Percentiles rank a stretch among this genome's conserved stretches.
Conservation (phyloP, 2,888 invertebrate species). For the Lasius fuliginosus region DNA sequence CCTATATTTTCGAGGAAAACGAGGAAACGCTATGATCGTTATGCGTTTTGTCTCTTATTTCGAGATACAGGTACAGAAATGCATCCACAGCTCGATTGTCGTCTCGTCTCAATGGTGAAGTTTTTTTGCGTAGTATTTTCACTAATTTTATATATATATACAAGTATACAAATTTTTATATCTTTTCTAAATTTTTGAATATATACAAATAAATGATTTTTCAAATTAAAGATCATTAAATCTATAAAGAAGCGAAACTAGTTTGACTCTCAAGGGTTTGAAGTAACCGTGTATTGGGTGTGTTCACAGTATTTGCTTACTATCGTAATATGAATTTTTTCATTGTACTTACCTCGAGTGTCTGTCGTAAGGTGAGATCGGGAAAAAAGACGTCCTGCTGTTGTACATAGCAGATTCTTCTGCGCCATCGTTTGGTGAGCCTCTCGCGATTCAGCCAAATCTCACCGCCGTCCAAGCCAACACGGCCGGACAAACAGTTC, state of each 20-base stretch:
- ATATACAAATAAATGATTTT: background rate
- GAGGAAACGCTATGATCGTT: conserved; percentile 57
- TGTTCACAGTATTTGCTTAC: background rate
- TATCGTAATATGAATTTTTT: background rate
- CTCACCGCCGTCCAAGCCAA: conserved; percentile 89
- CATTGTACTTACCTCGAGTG: conserved; percentile 88
- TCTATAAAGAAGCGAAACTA: background rate
- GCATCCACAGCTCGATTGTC: conserved; percentile 22
- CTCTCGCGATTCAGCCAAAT: conserved; percentile 90
- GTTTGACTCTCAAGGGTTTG: background rate
- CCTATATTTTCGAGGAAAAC: conserved; percentile 67
- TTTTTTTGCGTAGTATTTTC: background rate
- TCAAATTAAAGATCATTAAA: background rate
- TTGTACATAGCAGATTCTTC: conserved; percentile 93
- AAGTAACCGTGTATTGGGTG: background rate
- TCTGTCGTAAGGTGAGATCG: conserved; percentile 92
- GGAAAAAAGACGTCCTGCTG: conserved; percentile 95
- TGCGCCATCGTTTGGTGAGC: conserved; percentile 90
- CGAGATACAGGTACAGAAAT: conserved; percentile 17
- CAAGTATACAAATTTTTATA: background rate
- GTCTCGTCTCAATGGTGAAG: background rate
- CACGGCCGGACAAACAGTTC: conserved; percentile 91
- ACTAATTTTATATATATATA: background rate
- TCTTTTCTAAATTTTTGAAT: conserved; percentile 10
- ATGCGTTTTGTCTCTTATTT: conserved; percentile 19